Base-by-base conservation (phyloP, 2,113 vertebrate genomes). In the Willisornis vidua region DNA sequence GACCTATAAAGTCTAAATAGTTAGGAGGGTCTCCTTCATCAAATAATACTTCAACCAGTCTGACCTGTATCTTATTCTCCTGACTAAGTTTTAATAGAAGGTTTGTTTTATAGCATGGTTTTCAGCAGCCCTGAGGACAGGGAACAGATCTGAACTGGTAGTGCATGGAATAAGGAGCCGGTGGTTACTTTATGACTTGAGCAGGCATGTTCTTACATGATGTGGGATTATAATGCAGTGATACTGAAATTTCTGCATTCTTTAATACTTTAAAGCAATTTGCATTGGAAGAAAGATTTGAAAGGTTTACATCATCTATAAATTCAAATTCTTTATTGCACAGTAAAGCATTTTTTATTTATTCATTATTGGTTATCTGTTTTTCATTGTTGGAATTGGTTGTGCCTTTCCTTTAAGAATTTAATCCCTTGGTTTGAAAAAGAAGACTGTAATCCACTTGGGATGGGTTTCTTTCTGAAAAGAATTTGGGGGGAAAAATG, bases 111-210 rank as follows among this genome's bases (percentile, higher is more conserved):
- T 18, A 78, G 59, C 5, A 11, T 74, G 79, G 41, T 68, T 94
- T 96, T 92, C 72, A 81, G 68, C 52, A 78, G 55, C 72, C 93
- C 65, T 41, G 52, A 75, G 80, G 92, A 61, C 79, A 93, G 83
- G 72, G 61, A 84, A 81, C 88, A 87, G 70, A 81, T 94, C 88
- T 93, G 88, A 94, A 89, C 90, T 72, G 68, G 90, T 49, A 81
- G 37, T 37, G n/a, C n/a, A 37, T 1, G 0, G 54, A 79, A 67
- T n/a, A 52, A 70, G 76, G 85, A 93, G 49, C 51, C 76, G 71
- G 83, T 0, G 3, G 80, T 84, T 90, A 71, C 68, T 95, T 90
- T 90, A 88, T 57, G 33, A 70, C 31, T 81, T 68, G 52, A 84
- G 68, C 48, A 65, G 77, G 25, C 87, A 8, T 82, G 94, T 90